Conservation (phyloP, 2,113 vertebrate genomes). For the Pygoscelis adeliae region DNA sequence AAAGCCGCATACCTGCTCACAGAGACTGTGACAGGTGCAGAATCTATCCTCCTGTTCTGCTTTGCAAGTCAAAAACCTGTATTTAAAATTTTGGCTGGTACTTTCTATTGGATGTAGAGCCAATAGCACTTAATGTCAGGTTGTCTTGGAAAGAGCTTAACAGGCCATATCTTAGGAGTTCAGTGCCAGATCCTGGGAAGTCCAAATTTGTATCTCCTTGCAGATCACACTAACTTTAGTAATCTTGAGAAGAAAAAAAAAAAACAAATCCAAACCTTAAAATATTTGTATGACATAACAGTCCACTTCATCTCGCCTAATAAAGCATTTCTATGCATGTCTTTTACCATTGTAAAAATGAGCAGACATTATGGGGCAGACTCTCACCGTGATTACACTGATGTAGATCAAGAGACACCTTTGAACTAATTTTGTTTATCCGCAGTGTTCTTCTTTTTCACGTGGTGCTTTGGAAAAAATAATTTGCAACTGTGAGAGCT, state of each 20-base stretch:
- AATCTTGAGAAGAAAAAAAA: not conserved
- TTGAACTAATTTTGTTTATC: not conserved
- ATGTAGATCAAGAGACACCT: not conserved
- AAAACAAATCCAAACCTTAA: not conserved
- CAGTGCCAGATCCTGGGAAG: not conserved
- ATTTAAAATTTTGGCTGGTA: not conserved
- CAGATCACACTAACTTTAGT: not conserved
- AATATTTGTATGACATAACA: not conserved
- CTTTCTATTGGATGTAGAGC: not conserved
- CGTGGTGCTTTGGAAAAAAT: not conserved
- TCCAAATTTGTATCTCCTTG: not conserved
- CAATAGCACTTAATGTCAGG: not conserved
- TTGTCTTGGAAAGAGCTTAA: not conserved
- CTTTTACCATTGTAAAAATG: not conserved
- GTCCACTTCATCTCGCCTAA: not conserved
- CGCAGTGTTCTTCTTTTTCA: not conserved
- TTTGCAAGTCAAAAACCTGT: not conserved
- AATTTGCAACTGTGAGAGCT: not conserved
- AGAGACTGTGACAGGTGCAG: not conserved
- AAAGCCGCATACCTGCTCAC: not conserved
- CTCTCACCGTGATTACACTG: not conserved
- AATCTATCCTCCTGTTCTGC: not conserved
- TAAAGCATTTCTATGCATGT: not conserved
- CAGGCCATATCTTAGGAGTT: not conserved
- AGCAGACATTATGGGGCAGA: not conserved